Conservation (phyloP, 2,113 vertebrate genomes). For the Axis porcinus region DNA sequence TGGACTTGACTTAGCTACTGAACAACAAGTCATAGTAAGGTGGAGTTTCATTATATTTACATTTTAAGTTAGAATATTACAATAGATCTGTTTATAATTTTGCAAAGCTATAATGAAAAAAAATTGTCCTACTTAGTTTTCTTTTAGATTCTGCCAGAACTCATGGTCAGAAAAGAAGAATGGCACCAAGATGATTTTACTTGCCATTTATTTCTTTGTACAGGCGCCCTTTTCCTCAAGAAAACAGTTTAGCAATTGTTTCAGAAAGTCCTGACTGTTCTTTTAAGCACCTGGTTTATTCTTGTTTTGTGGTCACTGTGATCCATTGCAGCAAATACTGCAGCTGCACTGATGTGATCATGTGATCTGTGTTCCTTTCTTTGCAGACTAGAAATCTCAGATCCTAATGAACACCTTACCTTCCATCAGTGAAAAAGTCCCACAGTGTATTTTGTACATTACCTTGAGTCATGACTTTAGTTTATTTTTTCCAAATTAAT, state of each 20-base stretch:
- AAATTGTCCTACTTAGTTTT: background rate
- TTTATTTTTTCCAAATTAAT: background rate
- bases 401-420: background rate
- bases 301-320: background rate
- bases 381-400: background rate
- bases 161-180: background rate
- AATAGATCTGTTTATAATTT: constrained; percentile 25
- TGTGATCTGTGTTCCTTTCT: background rate
- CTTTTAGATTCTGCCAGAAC: background rate
- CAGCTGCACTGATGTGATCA: background rate
- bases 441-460: background rate
- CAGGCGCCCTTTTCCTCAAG: background rate
- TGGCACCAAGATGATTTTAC: background rate
- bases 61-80: background rate
- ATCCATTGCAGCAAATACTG: background rate
- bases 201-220: background rate
- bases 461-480: background rate
- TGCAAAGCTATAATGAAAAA: background rate
- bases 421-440: background rate
- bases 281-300: background rate
- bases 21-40: background rate
- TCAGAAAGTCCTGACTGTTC: background rate
- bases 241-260: background rate
- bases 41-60: constrained; percentile 1
- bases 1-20: background rate